Evolutionary conservation across 2,888 invertebrate genomes (phyloP).

Genomic region (Agrotis puta): DNA sequence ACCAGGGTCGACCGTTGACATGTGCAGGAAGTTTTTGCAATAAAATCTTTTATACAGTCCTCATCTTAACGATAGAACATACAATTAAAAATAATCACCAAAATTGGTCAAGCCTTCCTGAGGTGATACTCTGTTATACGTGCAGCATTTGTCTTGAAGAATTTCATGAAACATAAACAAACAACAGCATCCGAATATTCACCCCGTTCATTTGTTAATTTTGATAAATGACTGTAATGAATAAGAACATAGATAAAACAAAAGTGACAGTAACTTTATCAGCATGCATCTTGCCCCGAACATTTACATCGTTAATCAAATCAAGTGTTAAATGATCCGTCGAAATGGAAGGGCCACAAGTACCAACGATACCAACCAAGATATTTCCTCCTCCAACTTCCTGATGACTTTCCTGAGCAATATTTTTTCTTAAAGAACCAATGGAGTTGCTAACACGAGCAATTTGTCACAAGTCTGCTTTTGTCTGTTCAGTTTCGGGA

Average conservation of each 20-base stretch:
- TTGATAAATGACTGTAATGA: slow-evolving; percentile 29
- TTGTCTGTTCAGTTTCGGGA: slow-evolving; percentile 77
- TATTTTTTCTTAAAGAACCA: slow-evolving; percentile 84
- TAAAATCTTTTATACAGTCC: no score
- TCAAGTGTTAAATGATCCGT: slow-evolving; percentile 83
- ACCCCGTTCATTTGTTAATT: slow-evolving; percentile 29
- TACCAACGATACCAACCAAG: slow-evolving; percentile 75
- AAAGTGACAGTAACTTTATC: slow-evolving; percentile 37
- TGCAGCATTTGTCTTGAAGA: no score
- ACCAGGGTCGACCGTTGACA: no score
- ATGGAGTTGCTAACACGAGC: slow-evolving; percentile 83
- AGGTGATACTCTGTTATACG: no score
- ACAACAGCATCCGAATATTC: neutral
- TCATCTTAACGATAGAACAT: no score
- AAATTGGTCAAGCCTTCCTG: no score
- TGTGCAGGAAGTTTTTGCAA: no score
- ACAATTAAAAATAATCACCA: no score
- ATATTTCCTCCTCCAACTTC: slow-evolving; percentile 76
- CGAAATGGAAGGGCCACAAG: slow-evolving; percentile 71
- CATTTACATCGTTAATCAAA: slow-evolving; percentile 82
- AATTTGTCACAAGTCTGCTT: slow-evolving; percentile 83
- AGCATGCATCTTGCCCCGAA: slow-evolving; percentile 61
- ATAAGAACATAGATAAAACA: slow-evolving; percentile 18
- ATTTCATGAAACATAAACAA: neutral
- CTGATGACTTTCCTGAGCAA: slow-evolving; percentile 81